These are phyloP conservation scores for Lampris incognitus DNA, from an alignment of 2,113 vertebrate genomes.

Conservation along the genomic window DNA sequence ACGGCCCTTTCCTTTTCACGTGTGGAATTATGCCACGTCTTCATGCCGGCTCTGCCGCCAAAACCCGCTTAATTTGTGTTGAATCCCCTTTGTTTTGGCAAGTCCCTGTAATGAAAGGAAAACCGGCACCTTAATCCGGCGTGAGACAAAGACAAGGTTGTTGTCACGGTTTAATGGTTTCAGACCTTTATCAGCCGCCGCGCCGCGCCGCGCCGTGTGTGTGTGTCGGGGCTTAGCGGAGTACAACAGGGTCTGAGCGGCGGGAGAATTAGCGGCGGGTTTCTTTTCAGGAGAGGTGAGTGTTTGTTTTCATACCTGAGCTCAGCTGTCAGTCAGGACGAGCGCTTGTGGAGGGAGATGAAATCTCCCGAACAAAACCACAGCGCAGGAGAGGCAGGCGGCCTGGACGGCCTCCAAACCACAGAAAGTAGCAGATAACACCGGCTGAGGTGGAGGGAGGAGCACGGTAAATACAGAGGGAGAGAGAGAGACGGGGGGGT, in stretches of 20 bases:
- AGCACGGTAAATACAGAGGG: conserved; percentile 61
- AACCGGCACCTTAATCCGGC: conserved; percentile 49
- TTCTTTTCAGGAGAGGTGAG: conserved; percentile 85
- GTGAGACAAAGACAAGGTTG: conserved; percentile 46
- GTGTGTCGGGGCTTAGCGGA: conserved; percentile 58
- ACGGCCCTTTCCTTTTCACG: conserved; percentile 48
- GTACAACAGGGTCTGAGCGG: conserved; percentile 54
- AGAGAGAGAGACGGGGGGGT: conserved; percentile 52
- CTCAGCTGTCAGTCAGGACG: conserved; percentile 90
- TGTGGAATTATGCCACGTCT: conserved; percentile 62
- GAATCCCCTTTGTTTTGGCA: conserved; percentile 9
- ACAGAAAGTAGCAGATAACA: conserved; percentile 85
- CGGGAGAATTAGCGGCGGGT: conserved; percentile 74
- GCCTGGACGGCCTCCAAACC: conserved; percentile 90
- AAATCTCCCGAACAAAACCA: conserved; percentile 89
- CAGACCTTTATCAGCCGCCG: conserved; percentile 57
- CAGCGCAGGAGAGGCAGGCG: conserved; percentile 82
- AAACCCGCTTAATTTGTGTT: conserved; percentile 16
- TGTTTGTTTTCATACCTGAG: conserved; percentile 90
- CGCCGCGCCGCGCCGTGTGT: conserved; percentile 29
- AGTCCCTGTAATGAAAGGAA: conserved; percentile 10
- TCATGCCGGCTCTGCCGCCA: conserved; percentile 22
- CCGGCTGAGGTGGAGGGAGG: conserved; percentile 77
- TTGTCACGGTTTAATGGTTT: conserved; percentile 71
- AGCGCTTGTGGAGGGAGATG: conserved; percentile 81